Conservation (phyloP, 35 echinoderm and acorn worm genomes). For the Diadema setosum region DNA sequence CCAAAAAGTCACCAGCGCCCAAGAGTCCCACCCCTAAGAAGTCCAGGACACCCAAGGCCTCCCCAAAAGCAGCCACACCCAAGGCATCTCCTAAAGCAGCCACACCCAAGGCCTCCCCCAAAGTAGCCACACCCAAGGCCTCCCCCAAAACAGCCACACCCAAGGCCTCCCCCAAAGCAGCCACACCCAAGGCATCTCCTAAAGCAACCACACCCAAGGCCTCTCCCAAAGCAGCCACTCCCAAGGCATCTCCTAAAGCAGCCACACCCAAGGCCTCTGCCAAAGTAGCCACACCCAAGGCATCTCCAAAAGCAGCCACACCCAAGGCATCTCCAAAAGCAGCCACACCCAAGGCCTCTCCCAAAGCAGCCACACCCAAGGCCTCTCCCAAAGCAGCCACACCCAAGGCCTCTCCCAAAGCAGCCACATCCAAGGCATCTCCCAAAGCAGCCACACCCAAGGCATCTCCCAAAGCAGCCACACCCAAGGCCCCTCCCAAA, state of each 20-base stretch:
- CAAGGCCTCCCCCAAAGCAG: slow-evolving; percentile 12
- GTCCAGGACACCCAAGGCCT: neutral
- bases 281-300: neutral
- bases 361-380: neutral
- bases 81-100: slow-evolving; percentile 42
- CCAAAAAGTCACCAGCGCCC: slow-evolving; percentile 28
- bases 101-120: slow-evolving; percentile 20
- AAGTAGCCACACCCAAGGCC: neutral
- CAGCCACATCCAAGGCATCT: slow-evolving; percentile 14
- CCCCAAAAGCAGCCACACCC: slow-evolving; percentile 11
- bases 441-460: neutral
- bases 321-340: neutral
- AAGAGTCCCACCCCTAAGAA: slow-evolving; percentile 30
- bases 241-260: slow-evolving; percentile 17
- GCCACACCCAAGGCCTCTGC: neutral
- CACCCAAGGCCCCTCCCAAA: slow-evolving; percentile 25
- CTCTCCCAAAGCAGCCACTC: slow-evolving; percentile 33
- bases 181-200: slow-evolving; percentile 24
- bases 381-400: slow-evolving; percentile 1
- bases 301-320: slow-evolving; percentile 6
- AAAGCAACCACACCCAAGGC: neutral
- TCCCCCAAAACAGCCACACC: neutral
- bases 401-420: slow-evolving; percentile 32
- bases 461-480: slow-evolving; percentile 34
- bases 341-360: neutral